These are phyloP conservation scores for Chromoteleia sp. DNA, from an alignment of 2,888 invertebrate species.

Conservation along the genomic window DNA sequence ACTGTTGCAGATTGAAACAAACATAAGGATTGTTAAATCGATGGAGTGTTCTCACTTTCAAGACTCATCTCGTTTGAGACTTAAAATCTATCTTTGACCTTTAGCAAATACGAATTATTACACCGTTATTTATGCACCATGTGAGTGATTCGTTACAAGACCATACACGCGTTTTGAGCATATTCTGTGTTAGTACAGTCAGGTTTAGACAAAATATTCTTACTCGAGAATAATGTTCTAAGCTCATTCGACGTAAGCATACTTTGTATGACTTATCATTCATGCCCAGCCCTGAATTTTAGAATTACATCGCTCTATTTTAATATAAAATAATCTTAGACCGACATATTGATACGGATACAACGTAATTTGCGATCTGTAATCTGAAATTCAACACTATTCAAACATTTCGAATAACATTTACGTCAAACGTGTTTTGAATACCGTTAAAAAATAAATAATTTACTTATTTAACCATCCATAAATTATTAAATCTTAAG, in stretches of 20 bases:
- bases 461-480: constrained; percentile 46
- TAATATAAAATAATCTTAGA: constrained; percentile 4
- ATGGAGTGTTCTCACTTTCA: constrained; percentile 18
- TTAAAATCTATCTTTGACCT: constrained; percentile 10
- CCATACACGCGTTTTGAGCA: constrained; percentile 49
- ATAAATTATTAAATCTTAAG: constrained; percentile 36
- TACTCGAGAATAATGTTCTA: constrained; percentile 47
- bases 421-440: constrained; percentile 17
- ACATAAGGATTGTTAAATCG: neutral
- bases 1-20: neutral
- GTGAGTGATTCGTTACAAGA: constrained; percentile 37
- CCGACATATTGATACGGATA: neutral
- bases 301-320: neutral
- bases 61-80: constrained; percentile 7
- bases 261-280: constrained; percentile 41
- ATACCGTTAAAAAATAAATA: constrained; percentile 61
- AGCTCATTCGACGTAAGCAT: constrained; percentile 55
- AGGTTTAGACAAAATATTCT: constrained; percentile 48
- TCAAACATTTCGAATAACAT: neutral
- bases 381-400: constrained; percentile 1
- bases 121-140: constrained; percentile 47
- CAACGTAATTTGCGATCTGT: neutral
- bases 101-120: constrained; percentile 30
- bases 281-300: neutral
- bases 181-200: constrained; percentile 41